A percentile compares a stretch with the other conserved stretches of the same genome.
phyloP scores from a whole-genome alignment of 2,888 invertebrate genomes.

The Drosophila pseudotakahashii region DNA sequence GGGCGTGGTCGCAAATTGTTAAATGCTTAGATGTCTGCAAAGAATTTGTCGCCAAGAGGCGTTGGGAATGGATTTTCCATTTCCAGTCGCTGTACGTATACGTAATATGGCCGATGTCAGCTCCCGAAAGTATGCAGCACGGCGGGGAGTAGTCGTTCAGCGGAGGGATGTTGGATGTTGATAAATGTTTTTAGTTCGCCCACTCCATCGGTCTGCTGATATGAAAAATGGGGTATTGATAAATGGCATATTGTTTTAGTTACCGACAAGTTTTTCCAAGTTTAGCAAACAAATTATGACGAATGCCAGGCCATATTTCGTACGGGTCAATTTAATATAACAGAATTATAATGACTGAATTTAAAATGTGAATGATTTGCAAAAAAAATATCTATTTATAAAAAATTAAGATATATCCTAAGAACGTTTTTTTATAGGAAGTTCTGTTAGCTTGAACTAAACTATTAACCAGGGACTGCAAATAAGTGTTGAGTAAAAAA shows the following conservation, averaged over 20 bases:
- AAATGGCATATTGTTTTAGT: constrained; percentile 36
- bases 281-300: background rate
- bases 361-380: too few species aligned
- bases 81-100: constrained; percentile 37
- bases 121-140: constrained; percentile 27
- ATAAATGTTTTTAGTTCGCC: constrained; percentile 35
- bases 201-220: constrained; percentile 4
- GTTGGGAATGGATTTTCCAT: constrained; percentile 37
- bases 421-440: too few species aligned
- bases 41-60: constrained; percentile 51
- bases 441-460: too few species aligned
- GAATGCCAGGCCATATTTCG: background rate
- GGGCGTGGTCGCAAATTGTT: constrained; percentile 50
- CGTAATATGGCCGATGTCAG: constrained; percentile 42
- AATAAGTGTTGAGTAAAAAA: too few species aligned
- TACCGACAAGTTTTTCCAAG: constrained; percentile 3
- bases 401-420: too few species aligned
- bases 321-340: background rate
- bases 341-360: too few species aligned
- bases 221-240: constrained; percentile 34
- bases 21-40: constrained; percentile 48
- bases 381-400: too few species aligned
- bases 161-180: constrained; percentile 15
- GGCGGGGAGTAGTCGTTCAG: constrained; percentile 3
- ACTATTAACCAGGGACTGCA: too few species aligned